These are phyloP conservation scores for Ridgeia piscesae DNA, from an alignment of 1,140 invertebrate species.

Conservation along the genomic window DNA sequence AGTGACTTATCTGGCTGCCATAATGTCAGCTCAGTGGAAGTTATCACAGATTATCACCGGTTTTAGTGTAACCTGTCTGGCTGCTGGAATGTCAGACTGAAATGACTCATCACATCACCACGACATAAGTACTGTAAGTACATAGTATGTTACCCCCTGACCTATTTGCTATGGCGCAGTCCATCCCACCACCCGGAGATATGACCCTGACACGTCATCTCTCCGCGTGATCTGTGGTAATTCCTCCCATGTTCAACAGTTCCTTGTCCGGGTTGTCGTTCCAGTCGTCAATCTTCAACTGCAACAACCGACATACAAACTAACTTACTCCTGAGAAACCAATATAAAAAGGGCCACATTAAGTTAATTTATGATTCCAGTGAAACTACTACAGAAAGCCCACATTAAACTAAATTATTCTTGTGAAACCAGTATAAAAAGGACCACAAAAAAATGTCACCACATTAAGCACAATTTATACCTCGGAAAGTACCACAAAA, in stretches of 20 bases:
- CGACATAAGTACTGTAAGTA: neutral
- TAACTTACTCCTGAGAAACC: neutral
- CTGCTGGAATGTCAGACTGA: neutral
- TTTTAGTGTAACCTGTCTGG: no score
- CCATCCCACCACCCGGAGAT: neutral
- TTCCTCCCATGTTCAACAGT: constrained; percentile 18
- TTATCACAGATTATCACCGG: no score
- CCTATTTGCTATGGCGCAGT: neutral
- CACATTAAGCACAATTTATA: no score
- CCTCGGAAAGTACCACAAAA: no score
- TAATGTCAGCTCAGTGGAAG: no score
- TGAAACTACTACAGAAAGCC: no score
- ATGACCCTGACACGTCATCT: neutral
- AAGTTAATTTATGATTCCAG: no score
- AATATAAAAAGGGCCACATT: no score
- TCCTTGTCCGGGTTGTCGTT: constrained; percentile 12
- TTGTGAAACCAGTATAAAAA: no score
- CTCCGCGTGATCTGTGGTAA: constrained; percentile 16
- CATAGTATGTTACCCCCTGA: neutral
- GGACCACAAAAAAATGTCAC: no score
- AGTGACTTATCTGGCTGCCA: no score
- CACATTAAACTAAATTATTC: no score
- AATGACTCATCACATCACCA: neutral
- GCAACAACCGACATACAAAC: neutral
- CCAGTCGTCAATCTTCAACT: constrained; percentile 20